phyloP scores from a whole-genome alignment of 2,888 invertebrate genomes.

The Diploptera punctata region DNA sequence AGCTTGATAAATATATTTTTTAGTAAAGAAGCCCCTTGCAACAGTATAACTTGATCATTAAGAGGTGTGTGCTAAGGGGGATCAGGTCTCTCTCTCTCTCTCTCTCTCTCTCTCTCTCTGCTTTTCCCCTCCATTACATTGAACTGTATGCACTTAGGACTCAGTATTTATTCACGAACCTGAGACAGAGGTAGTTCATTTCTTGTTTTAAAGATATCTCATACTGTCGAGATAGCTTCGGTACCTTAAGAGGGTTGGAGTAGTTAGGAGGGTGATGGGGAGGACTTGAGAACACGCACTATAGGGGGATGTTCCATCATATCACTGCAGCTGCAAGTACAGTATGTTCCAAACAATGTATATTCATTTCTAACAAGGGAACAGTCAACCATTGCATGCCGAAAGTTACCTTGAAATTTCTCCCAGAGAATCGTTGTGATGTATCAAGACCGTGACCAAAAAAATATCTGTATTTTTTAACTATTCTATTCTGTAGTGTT shows the following conservation, averaged over 20 bases:
- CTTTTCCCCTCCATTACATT: not conserved
- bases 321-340: not conserved
- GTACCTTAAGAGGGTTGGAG: not conserved
- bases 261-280: not conserved
- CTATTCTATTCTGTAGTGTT: no score
- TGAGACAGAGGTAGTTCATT: constrained; percentile 9
- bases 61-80: not conserved
- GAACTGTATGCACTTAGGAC: constrained; percentile 3
- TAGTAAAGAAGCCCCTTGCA: not conserved
- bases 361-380: no score
- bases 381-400: no score
- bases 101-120: not conserved
- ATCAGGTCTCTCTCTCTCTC: no score
- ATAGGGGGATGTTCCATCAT: not conserved
- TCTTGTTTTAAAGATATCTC: not conserved
- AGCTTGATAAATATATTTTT: not conserved
- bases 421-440: no score
- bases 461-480: no score
- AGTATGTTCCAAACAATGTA: no score
- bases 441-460: no score
- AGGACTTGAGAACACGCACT: not conserved
- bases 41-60: constrained; percentile 19
- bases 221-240: not conserved
- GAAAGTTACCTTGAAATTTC: no score
- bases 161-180: constrained; percentile 17